Evolutionary conservation across 2,113 vertebrate genomes (phyloP).

Genomic region (Heterochromis multidens): DNA sequence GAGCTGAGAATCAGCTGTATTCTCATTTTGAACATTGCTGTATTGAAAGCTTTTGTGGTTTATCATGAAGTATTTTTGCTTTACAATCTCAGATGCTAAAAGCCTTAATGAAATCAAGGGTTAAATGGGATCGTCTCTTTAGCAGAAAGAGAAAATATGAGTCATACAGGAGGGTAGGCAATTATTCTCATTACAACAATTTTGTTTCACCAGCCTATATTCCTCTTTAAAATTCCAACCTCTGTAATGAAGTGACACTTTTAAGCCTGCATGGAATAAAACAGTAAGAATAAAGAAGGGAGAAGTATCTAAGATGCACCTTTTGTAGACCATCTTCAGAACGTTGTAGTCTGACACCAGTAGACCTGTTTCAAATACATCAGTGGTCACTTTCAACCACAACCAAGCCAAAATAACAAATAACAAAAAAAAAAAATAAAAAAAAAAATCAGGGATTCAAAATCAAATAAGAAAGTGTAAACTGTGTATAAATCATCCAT

Average conservation of each 20-base stretch:
- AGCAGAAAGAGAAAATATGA: not conserved
- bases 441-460: not conserved
- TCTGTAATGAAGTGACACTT: not conserved
- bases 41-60: not conserved
- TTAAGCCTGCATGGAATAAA: not conserved
- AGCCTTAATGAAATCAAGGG: not conserved
- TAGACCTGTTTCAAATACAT: not conserved
- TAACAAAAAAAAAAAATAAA: too few relatives aligned
- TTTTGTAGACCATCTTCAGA: not conserved
- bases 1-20: not conserved
- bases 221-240: not conserved
- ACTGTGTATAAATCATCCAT: not conserved
- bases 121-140: not conserved
- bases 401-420: not conserved
- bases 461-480: not conserved
- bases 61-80: not conserved
- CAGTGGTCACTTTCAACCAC: not conserved
- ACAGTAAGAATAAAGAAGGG: not conserved
- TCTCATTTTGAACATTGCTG: not conserved
- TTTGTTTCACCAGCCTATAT: not conserved
- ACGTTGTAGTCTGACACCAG: not conserved
- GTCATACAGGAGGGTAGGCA: not conserved
- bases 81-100: not conserved
- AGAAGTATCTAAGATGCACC: not conserved
- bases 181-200: not conserved